Evolutionary conservation across 2,797 vertebrate genomes (phyloP), one percentile per base, ranked within the genome.

Genomic region (Cetoscarus ocellatus): DNA sequence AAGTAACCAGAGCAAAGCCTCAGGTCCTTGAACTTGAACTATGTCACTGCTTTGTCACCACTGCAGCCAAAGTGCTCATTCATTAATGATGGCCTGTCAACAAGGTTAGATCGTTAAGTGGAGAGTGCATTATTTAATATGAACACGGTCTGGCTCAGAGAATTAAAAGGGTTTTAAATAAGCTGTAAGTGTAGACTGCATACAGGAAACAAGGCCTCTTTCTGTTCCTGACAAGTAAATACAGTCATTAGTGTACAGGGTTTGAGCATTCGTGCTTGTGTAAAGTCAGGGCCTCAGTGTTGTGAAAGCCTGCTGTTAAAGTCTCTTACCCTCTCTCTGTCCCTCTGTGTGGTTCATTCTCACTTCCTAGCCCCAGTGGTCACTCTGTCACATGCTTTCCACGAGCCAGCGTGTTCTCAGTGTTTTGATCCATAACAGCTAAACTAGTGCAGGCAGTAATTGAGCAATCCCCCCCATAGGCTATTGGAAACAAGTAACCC

Each of bases 71-170:
- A 84, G 67, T 77, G 65, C 77, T 93, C 92, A 94, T 95, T 88
- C 87, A 93, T 87, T 95, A 92, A 95, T 93, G 92, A 93, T 86
- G 72, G 59, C 79, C 60, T 83, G 79, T 88, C 80, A 61, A 73
- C 27, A 13, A 71, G 42, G 58, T 76, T 67, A 69, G 82, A 73
- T 69, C 70, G 70, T 75, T 74, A 79, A 85, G 77, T 64, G 61
- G 61, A 50, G 39, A 71, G 62, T 86, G 73, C 63, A 84, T 90
- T 84, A 87, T 91, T 90, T 77, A 82, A 73, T 61, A 59, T 3
- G 2, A 62, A 83, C 60, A 65, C 8, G 11, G 3, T 68, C 35
- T 50, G 47, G 69, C 67, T 63, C 64, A 57, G 47, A 79, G 63
- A 70, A 48, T 59, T 48, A 14, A 63, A 56, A 5, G 35, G 54